Conservation (phyloP, 2,797 vertebrate species). For the Sarcoramphus papa region DNA sequence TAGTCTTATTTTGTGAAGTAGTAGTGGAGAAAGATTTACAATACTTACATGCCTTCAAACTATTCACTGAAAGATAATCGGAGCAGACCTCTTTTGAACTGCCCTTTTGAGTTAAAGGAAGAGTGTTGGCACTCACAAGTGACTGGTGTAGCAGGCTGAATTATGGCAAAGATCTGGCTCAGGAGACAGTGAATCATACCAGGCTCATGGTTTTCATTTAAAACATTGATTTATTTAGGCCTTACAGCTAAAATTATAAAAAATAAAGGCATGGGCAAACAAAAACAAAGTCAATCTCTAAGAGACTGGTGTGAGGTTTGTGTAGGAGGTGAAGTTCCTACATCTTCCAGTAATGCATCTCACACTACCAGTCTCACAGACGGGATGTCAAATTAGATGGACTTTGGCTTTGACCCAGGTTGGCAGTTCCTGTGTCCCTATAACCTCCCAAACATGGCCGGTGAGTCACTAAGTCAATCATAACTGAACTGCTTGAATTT, state of each 20-base stretch:
- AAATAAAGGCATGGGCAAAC: neutral
- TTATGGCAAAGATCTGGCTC: neutral
- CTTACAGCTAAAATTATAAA: neutral
- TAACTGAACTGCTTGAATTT: neutral
- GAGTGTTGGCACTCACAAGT: neutral
- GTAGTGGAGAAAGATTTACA: neutral
- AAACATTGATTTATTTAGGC: neutral
- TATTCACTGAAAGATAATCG: neutral
- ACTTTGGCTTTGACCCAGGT: neutral
- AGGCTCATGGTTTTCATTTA: neutral
- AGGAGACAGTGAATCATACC: neutral
- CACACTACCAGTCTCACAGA: neutral
- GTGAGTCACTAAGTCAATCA: neutral
- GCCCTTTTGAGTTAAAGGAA: neutral
- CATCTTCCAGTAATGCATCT: neutral
- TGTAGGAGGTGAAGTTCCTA: neutral
- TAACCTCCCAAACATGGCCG: neutral
- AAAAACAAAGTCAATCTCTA: neutral
- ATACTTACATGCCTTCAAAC: neutral
- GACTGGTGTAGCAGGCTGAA: neutral
- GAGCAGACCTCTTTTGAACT: neutral
- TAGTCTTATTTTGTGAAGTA: neutral
- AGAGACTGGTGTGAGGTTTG: neutral
- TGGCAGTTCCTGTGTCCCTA: neutral
- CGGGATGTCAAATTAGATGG: neutral